phyloP scores from a whole-genome alignment of 2,797 vertebrate species.

The Lepilemur septentrionalis region DNA sequence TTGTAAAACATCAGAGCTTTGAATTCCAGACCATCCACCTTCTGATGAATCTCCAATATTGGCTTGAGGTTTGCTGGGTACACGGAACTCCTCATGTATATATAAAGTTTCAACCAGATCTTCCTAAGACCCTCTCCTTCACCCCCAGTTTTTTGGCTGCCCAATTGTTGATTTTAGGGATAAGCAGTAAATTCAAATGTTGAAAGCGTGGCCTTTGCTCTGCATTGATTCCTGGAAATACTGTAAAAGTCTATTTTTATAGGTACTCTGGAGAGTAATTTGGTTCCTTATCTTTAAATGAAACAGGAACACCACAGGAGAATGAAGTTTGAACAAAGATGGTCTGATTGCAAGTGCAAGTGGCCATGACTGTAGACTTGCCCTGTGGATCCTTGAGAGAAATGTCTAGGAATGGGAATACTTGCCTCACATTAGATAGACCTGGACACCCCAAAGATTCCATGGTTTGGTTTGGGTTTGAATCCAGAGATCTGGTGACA shows the following conservation, averaged over 20 bases:
- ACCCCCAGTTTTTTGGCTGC: background rate
- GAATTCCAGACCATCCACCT: background rate
- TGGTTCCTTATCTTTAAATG: background rate
- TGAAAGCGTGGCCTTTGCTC: background rate
- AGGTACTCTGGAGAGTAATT: background rate
- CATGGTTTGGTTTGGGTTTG: background rate
- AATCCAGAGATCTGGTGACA: background rate
- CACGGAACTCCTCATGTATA: background rate
- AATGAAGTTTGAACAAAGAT: background rate
- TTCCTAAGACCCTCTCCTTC: background rate
- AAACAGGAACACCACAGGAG: background rate
- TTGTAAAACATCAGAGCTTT: conserved; percentile 48
- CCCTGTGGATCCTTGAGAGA: background rate
- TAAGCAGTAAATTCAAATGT: background rate
- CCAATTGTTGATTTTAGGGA: background rate
- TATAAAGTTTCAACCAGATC: background rate
- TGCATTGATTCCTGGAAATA: background rate
- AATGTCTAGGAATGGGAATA: background rate
- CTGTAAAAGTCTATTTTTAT: background rate
- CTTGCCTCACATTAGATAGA: background rate
- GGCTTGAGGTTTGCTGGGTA: background rate
- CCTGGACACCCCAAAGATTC: background rate
- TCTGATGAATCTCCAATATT: background rate
- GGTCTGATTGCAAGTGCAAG: background rate
- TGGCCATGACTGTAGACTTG: background rate